These are phyloP conservation scores for Pseudotriccus pelzelni DNA, from an alignment of 2,797 vertebrate genomes.

Conservation along the genomic window DNA sequence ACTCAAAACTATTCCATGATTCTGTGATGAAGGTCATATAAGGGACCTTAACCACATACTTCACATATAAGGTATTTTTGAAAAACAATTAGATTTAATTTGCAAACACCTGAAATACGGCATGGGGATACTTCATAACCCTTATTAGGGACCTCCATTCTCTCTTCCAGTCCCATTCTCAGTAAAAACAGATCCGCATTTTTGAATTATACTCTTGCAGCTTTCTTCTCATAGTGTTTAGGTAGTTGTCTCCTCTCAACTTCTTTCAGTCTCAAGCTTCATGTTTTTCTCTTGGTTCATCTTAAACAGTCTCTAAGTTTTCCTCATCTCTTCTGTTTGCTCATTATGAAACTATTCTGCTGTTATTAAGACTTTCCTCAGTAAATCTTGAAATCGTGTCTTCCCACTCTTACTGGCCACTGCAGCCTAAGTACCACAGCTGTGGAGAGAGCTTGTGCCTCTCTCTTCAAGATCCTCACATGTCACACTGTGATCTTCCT, in stretches of 20 bases:
- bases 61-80: background rate
- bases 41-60: no score
- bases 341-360: background rate
- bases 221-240: background rate
- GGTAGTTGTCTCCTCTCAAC: background rate
- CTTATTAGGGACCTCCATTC: background rate
- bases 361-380: background rate
- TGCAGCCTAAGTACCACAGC: background rate
- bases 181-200: background rate
- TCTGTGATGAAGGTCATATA: background rate
- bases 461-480: background rate
- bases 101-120: background rate
- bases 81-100: background rate
- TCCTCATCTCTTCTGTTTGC: background rate
- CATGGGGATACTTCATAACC: background rate
- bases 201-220: background rate
- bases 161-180: background rate
- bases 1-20: background rate
- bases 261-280: background rate
- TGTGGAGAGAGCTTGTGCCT: background rate
- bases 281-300: background rate
- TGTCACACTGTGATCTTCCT: background rate
- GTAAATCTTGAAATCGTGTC: accelerated
- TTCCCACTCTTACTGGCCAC: background rate
- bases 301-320: background rate